Conservation (phyloP, 2,888 invertebrate species). For the Gymnoscelis rufifasciata region DNA sequence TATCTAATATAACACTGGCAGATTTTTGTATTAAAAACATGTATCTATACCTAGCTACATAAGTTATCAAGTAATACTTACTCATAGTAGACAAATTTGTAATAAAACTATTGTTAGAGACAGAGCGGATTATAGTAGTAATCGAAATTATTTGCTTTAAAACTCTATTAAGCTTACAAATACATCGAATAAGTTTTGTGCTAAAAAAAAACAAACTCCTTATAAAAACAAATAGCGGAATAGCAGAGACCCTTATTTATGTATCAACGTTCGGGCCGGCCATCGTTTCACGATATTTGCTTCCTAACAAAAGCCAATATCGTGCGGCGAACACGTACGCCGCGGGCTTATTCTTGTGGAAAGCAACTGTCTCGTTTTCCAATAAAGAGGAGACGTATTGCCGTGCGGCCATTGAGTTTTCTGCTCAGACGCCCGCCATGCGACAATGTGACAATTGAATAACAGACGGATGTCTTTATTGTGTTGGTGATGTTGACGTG, state of each 20-base stretch:
- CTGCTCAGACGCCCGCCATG: conserved; percentile 58
- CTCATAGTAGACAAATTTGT: too few relatives aligned
- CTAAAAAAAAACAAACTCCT: conserved; percentile 8
- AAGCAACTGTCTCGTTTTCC: conserved; percentile 71
- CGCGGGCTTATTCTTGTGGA: conserved; percentile 57
- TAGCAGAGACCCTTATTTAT: conserved; percentile 15
- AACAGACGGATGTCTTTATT: conserved; percentile 36
- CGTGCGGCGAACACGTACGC: conserved; percentile 58
- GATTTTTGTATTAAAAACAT: too few relatives aligned
- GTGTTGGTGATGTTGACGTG: conserved; percentile 24
- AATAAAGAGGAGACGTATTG: conserved; percentile 72
- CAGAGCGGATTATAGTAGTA: too few relatives aligned
- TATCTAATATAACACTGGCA: too few relatives aligned
- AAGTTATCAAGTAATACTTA: too few relatives aligned
- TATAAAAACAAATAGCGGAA: conserved; percentile 18
- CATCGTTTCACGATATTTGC: conserved; percentile 54
- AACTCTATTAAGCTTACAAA: not conserved
- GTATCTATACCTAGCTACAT: too few relatives aligned
- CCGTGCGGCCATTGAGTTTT: conserved; percentile 68
- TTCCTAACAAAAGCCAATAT: conserved; percentile 60
- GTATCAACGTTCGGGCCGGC: conserved; percentile 29
- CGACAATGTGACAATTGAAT: conserved; percentile 42
- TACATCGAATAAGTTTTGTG: not conserved
- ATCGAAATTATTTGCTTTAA: too few relatives aligned
- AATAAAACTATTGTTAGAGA: too few relatives aligned